Evolutionary conservation across 2,797 vertebrate genomes (phyloP), one percentile per base, ranked within the genome.

Genomic region (Pyrrhura leucotis): DNA sequence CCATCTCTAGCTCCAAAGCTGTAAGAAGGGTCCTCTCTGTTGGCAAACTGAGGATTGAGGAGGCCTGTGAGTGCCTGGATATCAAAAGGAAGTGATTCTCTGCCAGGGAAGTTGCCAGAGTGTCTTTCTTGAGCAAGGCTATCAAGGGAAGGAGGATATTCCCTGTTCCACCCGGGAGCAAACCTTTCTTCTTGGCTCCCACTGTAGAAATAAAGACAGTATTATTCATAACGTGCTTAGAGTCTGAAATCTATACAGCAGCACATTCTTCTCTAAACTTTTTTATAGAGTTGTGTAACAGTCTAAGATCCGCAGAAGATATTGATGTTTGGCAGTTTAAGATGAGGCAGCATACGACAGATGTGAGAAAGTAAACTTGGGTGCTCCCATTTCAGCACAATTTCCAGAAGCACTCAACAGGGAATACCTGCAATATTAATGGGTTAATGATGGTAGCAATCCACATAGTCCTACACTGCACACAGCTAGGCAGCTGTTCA

Each of bases 71-170:
- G 94, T 96, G 97, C 98, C 97, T 98, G 98, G 97, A 98, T 98
- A 98, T 98, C 98, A 98, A 98, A 98, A 97, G 98, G 98, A 97
- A 98, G 98, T 98, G 98, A 98, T 98, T 99, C 99, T 98, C 99
- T 99, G 96, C 98, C 98, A 98, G 99, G 98, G 96, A 98, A 99
- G 97, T 98, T 98, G 97, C 98, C 98, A 98, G 98, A 98, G 98
- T 98, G 98, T 98, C 98, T 98, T 98, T 98, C 98, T 98, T 98
- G 98, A 98, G 98, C 98, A 97, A 98, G 98, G 97, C 98, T 98
- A 98, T 99, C 98, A 98, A 98, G 98, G 98, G 98, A 98, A 95
- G 98, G 98, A 98, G 99, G 99, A 98, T 99, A 99, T 95, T 99
- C 99, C 98, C 98, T 98, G 98, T 98, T 98, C 98, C 98, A 98